phyloP scores from a whole-genome alignment of 2,797 vertebrate genomes.

The Cetoscarus ocellatus region DNA sequence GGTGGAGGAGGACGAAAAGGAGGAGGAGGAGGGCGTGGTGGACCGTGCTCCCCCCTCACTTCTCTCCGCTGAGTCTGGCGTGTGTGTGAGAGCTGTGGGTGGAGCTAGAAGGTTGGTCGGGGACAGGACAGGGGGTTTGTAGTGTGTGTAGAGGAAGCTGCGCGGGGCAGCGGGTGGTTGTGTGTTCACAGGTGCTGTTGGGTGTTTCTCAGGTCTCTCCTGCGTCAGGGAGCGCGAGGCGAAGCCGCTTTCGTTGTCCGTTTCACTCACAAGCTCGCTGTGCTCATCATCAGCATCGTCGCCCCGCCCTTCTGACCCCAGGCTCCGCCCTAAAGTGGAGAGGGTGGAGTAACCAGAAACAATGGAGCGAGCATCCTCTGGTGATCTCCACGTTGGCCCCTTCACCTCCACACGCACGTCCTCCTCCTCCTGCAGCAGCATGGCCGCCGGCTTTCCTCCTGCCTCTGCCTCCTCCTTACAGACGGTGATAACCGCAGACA shows the following conservation, averaged over 20 bases:
- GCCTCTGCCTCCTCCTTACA: constrained; percentile 67
- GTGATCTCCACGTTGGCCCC: constrained; percentile 76
- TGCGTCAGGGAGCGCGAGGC: constrained; percentile 86
- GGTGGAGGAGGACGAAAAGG: constrained; percentile 80
- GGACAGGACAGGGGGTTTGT: constrained; percentile 62
- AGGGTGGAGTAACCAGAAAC: constrained; percentile 97
- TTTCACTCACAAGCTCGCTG: constrained; percentile 93
- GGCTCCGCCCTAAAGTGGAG: constrained; percentile 93
- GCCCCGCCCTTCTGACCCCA: constrained; percentile 88
- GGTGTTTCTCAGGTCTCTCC: constrained; percentile 81
- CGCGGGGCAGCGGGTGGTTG: constrained; percentile 32
- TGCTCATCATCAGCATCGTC: constrained; percentile 95
- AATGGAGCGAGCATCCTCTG: constrained; percentile 92
- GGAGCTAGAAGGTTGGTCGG: constrained; percentile 39
- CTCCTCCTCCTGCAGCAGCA: constrained; percentile 64
- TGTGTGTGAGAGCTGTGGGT: constrained; percentile 37
- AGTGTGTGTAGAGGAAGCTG: constrained; percentile 83
- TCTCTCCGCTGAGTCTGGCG: constrained; percentile 61
- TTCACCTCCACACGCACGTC: constrained; percentile 62
- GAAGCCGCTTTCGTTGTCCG: constrained; percentile 94
- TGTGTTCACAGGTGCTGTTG: not conserved
- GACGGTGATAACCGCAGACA: constrained; percentile 23
- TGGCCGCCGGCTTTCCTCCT: constrained; percentile 32
- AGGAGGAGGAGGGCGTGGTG: constrained; percentile 82
- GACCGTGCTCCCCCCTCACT: constrained; percentile 76